Evolutionary conservation across 2,797 vertebrate genomes (phyloP).

Genomic region (Sebastes taczanowskii): DNA sequence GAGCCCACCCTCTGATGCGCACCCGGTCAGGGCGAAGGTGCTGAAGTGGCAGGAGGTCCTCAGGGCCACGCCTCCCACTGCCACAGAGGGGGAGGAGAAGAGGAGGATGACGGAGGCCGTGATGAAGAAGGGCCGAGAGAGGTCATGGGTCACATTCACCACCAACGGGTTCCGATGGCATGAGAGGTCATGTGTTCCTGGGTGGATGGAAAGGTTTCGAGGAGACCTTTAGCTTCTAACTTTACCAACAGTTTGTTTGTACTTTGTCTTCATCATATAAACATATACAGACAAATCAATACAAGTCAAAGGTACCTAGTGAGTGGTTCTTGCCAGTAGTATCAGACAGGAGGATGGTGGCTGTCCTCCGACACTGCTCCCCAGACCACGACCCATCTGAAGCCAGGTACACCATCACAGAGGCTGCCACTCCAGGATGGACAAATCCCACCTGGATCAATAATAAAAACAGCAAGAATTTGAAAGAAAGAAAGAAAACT

Average conservation of each 20-base stretch:
- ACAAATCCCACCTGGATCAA: conserved; percentile 88
- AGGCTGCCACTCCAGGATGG: conserved; percentile 85
- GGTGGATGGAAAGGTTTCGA: not conserved
- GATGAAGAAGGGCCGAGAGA: conserved; percentile 72
- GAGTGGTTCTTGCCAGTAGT: conserved; percentile 85
- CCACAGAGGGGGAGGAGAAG: conserved; percentile 88
- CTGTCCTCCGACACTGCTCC: conserved; percentile 79
- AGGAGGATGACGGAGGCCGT: conserved; percentile 85
- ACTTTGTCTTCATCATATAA: not conserved
- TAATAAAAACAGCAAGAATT: not conserved
- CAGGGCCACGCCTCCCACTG: conserved; percentile 88
- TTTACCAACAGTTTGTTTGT: not conserved
- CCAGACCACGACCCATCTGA: conserved; percentile 83
- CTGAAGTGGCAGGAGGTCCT: conserved; percentile 83
- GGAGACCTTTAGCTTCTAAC: not conserved
- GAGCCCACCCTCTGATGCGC: conserved; percentile 84
- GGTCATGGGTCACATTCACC: conserved; percentile 84
- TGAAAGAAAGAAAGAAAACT: not conserved
- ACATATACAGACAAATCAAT: not conserved
- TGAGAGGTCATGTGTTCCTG: conserved; percentile 88
- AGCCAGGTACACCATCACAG: conserved; percentile 90
- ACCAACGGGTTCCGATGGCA: conserved; percentile 90
- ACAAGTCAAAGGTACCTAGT: conserved; percentile 81
- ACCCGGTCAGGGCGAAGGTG: conserved; percentile 85
- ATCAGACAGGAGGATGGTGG: conserved; percentile 85